Conservation (phyloP, 2,797 vertebrate genomes). For the Jordanella pulchra region DNA sequence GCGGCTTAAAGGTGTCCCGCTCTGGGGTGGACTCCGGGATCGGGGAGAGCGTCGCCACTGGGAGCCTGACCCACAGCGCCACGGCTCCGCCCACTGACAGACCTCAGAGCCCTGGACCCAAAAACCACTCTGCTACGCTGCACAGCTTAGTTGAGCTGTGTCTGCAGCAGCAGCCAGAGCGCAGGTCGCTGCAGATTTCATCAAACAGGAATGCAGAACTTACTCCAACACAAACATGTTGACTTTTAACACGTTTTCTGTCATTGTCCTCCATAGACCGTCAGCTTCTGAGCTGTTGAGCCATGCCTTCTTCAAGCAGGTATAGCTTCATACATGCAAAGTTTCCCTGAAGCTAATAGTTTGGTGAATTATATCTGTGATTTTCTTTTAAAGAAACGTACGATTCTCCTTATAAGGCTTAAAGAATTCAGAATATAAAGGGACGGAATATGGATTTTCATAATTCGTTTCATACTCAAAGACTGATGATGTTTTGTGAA, state of each 20-base stretch:
- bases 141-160: conserved; percentile 93
- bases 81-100: conserved; percentile 85
- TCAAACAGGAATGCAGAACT: neutral
- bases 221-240: neutral
- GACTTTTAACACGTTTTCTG: neutral
- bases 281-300: conserved; percentile 89
- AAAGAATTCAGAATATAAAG: neutral
- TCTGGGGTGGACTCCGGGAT: conserved; percentile 96
- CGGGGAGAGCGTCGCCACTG: conserved; percentile 88
- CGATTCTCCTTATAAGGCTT: neutral
- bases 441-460: too few relatives aligned
- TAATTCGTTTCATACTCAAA: too few relatives aligned
- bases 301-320: conserved; percentile 97
- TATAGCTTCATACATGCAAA: conserved; percentile 56
- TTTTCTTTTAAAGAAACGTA: neutral
- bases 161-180: conserved; percentile 93
- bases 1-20: conserved; percentile 89
- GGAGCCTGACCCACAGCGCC: conserved; percentile 85
- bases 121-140: conserved; percentile 91
- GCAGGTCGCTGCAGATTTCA: conserved; percentile 75
- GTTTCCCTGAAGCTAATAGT: neutral
- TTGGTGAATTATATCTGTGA: neutral
- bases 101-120: conserved; percentile 87
- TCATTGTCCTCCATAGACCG: conserved; percentile 82
- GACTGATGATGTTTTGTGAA: too few relatives aligned